These are phyloP conservation scores for Operophtera brumata DNA, from an alignment of 2,888 invertebrate genomes.

Conservation along the genomic window DNA sequence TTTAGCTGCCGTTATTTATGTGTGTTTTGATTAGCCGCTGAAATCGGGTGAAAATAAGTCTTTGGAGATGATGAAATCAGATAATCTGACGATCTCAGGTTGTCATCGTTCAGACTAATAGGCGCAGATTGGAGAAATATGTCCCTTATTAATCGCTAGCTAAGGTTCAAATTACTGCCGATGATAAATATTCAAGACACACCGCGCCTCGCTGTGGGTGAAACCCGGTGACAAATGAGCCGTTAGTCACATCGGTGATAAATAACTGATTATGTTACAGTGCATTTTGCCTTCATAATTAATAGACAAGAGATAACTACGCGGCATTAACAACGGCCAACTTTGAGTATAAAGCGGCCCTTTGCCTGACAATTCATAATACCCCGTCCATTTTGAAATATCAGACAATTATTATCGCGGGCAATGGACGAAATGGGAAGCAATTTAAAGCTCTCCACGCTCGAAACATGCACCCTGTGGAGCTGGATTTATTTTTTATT, in stretches of 20 bases:
- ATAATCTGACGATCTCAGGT: conserved; percentile 67
- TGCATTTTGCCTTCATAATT: conserved; percentile 75
- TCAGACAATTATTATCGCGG: conserved; percentile 51
- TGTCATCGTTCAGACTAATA: conserved; percentile 70
- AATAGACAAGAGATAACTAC: conserved; percentile 71
- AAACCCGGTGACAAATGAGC: conserved; percentile 76
- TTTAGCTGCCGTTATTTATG: conserved; percentile 29
- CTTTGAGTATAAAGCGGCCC: conserved; percentile 50
- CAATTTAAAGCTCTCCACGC: conserved; percentile 56
- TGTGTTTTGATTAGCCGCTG: conserved; percentile 38
- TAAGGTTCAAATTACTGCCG: conserved; percentile 55
- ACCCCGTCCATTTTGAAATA: conserved; percentile 51
- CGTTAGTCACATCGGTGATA: conserved; percentile 74
- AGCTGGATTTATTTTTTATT: conserved; percentile 62
- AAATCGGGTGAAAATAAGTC: conserved; percentile 63
- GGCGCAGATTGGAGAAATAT: conserved; percentile 45
- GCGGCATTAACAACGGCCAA: conserved; percentile 49
- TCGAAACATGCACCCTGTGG: conserved; percentile 56
- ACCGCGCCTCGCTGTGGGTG: conserved; percentile 67
- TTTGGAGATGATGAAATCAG: conserved; percentile 68
- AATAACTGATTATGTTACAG: conserved; percentile 79
- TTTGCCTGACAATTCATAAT: conserved; percentile 53
- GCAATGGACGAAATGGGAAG: conserved; percentile 56
- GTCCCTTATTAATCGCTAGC: conserved; percentile 43
- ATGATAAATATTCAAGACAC: conserved; percentile 69